Evolutionary conservation across 1,140 invertebrate genomes (phyloP).

Genomic region (Drosophila nebulosa): DNA sequence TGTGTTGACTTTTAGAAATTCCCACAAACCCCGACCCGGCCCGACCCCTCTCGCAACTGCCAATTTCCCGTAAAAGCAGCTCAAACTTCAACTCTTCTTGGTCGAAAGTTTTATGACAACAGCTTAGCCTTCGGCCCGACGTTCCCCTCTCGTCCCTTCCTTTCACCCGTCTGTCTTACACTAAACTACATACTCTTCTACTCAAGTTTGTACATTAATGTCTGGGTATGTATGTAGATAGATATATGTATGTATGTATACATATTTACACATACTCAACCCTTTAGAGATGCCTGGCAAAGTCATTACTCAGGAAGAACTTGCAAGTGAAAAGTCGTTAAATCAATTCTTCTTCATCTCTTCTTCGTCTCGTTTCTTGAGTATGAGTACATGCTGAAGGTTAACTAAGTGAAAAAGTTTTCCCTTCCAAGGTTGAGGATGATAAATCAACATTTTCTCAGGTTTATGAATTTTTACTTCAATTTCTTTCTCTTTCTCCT

Average conservation of each 20-base stretch:
- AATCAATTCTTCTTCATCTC: constrained; percentile 53
- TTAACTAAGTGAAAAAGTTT: constrained; percentile 71
- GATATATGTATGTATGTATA: constrained; percentile 6
- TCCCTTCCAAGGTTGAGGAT: constrained; percentile 30
- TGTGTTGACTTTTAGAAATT: constrained; percentile 61
- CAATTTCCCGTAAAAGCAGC: constrained; percentile 26
- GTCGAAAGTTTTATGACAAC: constrained; percentile 56
- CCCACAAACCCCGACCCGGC: no score
- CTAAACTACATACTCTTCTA: neutral
- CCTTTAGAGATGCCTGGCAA: constrained; percentile 57
- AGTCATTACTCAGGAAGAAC: constrained; percentile 65
- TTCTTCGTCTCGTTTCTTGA: neutral
- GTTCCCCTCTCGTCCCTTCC: neutral
- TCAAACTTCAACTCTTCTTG: constrained; percentile 1
- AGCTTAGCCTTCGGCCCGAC: constrained; percentile 33
- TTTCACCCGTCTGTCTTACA: no score
- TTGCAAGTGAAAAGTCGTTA: constrained; percentile 63
- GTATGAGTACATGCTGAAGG: constrained; percentile 46
- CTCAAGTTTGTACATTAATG: constrained; percentile 41
- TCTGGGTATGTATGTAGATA: constrained; percentile 16
- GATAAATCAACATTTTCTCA: neutral
- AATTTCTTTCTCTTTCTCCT: neutral
- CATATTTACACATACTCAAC: constrained; percentile 34
- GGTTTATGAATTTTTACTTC: neutral
- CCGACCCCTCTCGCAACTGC: no score